Conservation (phyloP, 2,113 vertebrate species). For the Callopanchax toddi region DNA sequence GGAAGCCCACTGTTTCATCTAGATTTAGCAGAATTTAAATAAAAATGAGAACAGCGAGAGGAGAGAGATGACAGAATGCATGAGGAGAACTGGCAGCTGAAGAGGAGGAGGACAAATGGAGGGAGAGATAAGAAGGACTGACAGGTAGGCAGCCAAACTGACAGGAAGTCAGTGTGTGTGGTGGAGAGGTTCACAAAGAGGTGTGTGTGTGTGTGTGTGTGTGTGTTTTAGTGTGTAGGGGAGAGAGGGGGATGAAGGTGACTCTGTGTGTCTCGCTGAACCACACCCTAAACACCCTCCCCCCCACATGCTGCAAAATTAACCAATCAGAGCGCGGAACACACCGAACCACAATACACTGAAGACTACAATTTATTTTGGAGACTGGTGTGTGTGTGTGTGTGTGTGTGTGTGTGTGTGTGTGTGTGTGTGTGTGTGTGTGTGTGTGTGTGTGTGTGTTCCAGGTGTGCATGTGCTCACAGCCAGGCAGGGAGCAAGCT, state of each 20-base stretch:
- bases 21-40: slow-evolving; percentile 48
- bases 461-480: slow-evolving; percentile 47
- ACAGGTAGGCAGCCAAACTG: slow-evolving; percentile 43
- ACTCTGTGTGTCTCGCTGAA: slow-evolving; percentile 50
- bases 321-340: slow-evolving; percentile 34
- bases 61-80: slow-evolving; percentile 25
- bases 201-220: slow-evolving; percentile 2
- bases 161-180: slow-evolving; percentile 28
- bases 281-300: slow-evolving; percentile 3
- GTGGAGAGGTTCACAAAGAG: slow-evolving; percentile 15
- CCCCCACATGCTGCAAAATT: slow-evolving; percentile 15
- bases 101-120: slow-evolving; percentile 36
- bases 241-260: slow-evolving; percentile 60
- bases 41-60: slow-evolving; percentile 33
- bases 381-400: slow-evolving; percentile 5
- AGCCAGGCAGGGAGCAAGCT: slow-evolving; percentile 7
- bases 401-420: too few species aligned
- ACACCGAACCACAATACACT: slow-evolving; percentile 16
- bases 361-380: slow-evolving; percentile 25
- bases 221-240: not conserved
- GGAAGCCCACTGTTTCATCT: slow-evolving; percentile 56
- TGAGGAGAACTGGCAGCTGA: slow-evolving; percentile 26
- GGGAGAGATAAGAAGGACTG: slow-evolving; percentile 50
- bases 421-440: too few species aligned
- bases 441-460: slow-evolving; percentile 4